A percentile compares a stretch with the other conserved stretches of the same genome.
These are phyloP conservation scores for Trichogramma dendrolimi DNA, from an alignment of 2,888 invertebrate species.

Conservation along the genomic window DNA sequence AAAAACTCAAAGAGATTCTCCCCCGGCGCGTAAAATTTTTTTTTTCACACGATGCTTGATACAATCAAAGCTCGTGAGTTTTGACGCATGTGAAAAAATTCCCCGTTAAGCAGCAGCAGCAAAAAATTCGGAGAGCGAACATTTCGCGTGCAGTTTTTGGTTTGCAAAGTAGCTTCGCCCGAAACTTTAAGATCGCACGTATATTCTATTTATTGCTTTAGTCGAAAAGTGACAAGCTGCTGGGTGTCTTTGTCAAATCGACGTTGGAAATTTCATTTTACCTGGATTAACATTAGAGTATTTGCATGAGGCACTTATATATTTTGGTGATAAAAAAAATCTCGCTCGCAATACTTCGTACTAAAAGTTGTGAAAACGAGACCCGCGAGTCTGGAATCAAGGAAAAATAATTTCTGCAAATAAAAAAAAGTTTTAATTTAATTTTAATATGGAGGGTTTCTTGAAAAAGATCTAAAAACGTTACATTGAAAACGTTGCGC, in stretches of 20 bases:
- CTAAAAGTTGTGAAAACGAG: too few species aligned
- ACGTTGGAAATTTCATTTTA: conserved; percentile 13
- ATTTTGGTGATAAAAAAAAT: too few species aligned
- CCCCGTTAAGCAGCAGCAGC: too few species aligned
- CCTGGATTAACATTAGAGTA: not conserved
- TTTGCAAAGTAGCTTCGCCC: conserved; percentile 23
- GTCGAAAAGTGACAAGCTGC: conserved; percentile 11
- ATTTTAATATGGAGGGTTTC: too few species aligned
- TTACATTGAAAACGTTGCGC: too few species aligned
- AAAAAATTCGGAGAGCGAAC: too few species aligned
- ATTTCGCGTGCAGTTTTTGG: conserved; percentile 9
- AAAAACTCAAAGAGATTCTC: conserved; percentile 9
- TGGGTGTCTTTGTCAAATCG: conserved; percentile 1
- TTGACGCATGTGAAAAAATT: too few species aligned
- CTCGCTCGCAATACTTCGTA: too few species aligned
- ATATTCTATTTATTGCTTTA: conserved; percentile 9
- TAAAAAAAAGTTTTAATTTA: too few species aligned
- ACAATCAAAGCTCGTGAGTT: conserved; percentile 8
- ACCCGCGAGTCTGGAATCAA: too few species aligned
- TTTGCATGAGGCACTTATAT: not conserved
- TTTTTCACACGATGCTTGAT: conserved; percentile 8
- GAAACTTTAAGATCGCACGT: conserved; percentile 16
- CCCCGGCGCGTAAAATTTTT: not conserved
- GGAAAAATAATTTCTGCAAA: too few species aligned
- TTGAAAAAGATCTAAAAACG: too few species aligned